Percentiles rank a stretch among this genome's conserved stretches.
These are phyloP conservation scores for Sipha maydis DNA, from an alignment of 2,888 invertebrate genomes.

Conservation along the genomic window DNA sequence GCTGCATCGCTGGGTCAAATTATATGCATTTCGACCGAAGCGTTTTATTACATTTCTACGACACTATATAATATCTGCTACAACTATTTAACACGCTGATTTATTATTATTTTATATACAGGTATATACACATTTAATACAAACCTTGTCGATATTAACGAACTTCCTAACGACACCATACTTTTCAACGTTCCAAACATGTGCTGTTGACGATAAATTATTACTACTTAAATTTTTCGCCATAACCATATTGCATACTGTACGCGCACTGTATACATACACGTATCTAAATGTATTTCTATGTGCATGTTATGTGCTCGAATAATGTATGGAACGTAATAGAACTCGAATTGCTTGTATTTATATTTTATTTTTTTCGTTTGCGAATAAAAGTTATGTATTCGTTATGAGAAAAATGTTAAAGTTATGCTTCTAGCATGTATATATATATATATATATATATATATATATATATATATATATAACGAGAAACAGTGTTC, in stretches of 20 bases:
- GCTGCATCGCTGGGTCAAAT: too few species aligned
- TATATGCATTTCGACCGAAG: too few species aligned
- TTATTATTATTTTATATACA: conserved; percentile 8
- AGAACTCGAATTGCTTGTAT: conserved; percentile 39
- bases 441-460: too few species aligned
- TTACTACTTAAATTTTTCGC: conserved; percentile 11
- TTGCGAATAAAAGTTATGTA: conserved; percentile 30
- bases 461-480: too few species aligned
- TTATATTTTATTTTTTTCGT: conserved; percentile 54
- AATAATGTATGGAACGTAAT: conserved; percentile 36
- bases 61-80: too few species aligned
- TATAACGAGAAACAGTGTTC: conserved; percentile 5
- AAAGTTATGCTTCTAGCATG: conserved; percentile 4
- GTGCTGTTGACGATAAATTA: conserved; percentile 48
- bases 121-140: background rate
- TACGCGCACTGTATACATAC: background rate
- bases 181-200: conserved; percentile 33
- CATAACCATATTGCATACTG: conserved; percentile 4
- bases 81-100: background rate
- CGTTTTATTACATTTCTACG: too few species aligned
- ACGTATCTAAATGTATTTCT: background rate
- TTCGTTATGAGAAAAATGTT: conserved; percentile 51
- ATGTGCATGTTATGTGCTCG: background rate
- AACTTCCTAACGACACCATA: background rate
- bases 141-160: background rate